These are phyloP conservation scores for Poecilia latipinna DNA, from an alignment of 2,113 vertebrate species.

Conservation along the genomic window DNA sequence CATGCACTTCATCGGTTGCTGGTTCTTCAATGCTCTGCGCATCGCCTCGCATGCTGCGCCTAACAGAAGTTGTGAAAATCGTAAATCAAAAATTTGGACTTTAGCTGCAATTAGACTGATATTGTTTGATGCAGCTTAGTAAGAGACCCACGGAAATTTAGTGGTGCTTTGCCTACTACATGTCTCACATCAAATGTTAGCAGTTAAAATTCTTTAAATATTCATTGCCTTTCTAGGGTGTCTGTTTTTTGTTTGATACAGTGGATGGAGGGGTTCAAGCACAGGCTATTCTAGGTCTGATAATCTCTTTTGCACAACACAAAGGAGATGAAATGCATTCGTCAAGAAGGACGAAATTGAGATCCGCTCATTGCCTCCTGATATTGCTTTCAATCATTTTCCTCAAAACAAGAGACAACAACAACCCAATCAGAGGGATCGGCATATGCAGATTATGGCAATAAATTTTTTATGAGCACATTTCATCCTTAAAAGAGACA, in stretches of 20 bases:
- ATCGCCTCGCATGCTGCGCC: not conserved
- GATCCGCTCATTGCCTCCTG: conserved; percentile 50
- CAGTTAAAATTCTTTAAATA: conserved; percentile 74
- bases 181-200: conserved; percentile 67
- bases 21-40: not conserved
- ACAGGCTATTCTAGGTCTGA: conserved; percentile 39
- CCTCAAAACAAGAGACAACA: conserved; percentile 60
- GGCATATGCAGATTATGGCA: conserved; percentile 74
- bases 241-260: conserved; percentile 36
- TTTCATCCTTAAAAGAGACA: conserved; percentile 63
- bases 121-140: conserved; percentile 27
- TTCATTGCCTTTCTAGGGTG: conserved; percentile 50
- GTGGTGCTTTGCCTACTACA: conserved; percentile 37
- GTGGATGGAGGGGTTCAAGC: conserved; percentile 55
- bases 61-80: conserved; percentile 45
- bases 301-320: conserved; percentile 46
- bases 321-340: conserved; percentile 62
- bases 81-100: conserved; percentile 32
- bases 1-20: conserved; percentile 11
- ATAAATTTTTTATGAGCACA: conserved; percentile 78
- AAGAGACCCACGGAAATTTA: conserved; percentile 27
- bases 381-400: conserved; percentile 62
- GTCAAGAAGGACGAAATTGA: conserved; percentile 60
- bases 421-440: conserved; percentile 71
- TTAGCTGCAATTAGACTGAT: conserved; percentile 48